A percentile compares a stretch with the other conserved stretches of the same genome.
phyloP scores from a whole-genome alignment of 2,888 invertebrate species.

The Eupeodes latifasciatus region DNA sequence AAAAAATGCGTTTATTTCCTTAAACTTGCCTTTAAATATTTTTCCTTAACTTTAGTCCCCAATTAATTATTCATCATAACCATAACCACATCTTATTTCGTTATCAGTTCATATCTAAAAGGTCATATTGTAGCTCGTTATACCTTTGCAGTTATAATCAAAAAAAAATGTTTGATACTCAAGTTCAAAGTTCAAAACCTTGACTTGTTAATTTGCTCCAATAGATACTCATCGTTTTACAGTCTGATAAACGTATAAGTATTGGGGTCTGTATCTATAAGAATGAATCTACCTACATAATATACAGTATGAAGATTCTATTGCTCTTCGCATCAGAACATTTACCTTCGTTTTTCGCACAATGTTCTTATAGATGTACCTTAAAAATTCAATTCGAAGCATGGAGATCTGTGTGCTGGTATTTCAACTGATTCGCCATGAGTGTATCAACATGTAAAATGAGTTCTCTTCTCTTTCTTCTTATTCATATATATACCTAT shows the following conservation, averaged over 20 bases:
- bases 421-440: slow-evolving; percentile 56
- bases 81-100: too few species aligned
- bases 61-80: too few species aligned
- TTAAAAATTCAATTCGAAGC: slow-evolving; percentile 32
- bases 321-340: not conserved
- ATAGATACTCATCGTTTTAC: slow-evolving; percentile 6
- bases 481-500: too few species aligned
- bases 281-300: not conserved
- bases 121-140: not conserved
- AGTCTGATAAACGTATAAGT: slow-evolving; percentile 30
- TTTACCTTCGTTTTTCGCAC: slow-evolving; percentile 9
- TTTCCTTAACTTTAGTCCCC: too few species aligned
- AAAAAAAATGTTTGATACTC: not conserved
- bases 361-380: not conserved
- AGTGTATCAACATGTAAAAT: slow-evolving; percentile 70
- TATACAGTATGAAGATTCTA: not conserved
- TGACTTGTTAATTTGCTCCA: slow-evolving; percentile 11
- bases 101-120: too few species aligned
- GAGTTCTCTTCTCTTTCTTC: slow-evolving; percentile 55
- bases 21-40: too few species aligned
- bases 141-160: not conserved
- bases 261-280: not conserved
- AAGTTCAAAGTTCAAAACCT: slow-evolving; percentile 34
- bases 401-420: slow-evolving; percentile 9
- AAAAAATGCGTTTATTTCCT: too few species aligned